Conservation (phyloP, 2,113 vertebrate species). For the zebrafish (Danio rerio) region DNA sequence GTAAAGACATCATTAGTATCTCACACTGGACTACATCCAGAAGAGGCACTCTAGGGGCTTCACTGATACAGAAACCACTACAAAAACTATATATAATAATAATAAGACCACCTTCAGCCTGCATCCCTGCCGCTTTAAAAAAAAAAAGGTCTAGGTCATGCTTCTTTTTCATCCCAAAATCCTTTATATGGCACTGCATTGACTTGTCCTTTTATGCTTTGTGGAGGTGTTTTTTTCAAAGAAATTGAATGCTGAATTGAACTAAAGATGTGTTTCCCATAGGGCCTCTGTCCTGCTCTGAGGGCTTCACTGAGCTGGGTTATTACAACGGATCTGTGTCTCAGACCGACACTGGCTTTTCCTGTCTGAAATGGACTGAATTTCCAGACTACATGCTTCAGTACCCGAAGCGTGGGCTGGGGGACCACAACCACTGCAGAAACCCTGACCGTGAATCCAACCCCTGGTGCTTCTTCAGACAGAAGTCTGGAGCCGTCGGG, state of each 20-base stretch:
- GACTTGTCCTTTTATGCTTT: neutral
- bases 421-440: constrained; percentile 83
- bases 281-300: constrained; percentile 72
- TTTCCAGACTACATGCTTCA: constrained; percentile 85
- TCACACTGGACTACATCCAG: neutral
- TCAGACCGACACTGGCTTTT: constrained; percentile 73
- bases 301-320: constrained; percentile 68
- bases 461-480: constrained; percentile 87
- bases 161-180: neutral
- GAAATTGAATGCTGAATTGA: neutral
- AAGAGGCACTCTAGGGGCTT: constrained; percentile 16
- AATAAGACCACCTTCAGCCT: constrained; percentile 12
- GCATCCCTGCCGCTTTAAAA: neutral
- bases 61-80: neutral
- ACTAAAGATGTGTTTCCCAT: constrained; percentile 37
- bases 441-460: constrained; percentile 78
- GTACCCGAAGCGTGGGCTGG: constrained; percentile 81
- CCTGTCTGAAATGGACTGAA: constrained; percentile 82
- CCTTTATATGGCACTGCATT: constrained; percentile 2
- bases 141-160: neutral
- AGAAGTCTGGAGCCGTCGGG: constrained; percentile 76
- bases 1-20: constrained; percentile 39
- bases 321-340: constrained; percentile 82
- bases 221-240: neutral
- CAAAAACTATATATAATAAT: no score